Evolutionary conservation across 2,113 vertebrate genomes (phyloP), one percentile per base, ranked within the genome.

Genomic region (Hystrix brachyura): DNA sequence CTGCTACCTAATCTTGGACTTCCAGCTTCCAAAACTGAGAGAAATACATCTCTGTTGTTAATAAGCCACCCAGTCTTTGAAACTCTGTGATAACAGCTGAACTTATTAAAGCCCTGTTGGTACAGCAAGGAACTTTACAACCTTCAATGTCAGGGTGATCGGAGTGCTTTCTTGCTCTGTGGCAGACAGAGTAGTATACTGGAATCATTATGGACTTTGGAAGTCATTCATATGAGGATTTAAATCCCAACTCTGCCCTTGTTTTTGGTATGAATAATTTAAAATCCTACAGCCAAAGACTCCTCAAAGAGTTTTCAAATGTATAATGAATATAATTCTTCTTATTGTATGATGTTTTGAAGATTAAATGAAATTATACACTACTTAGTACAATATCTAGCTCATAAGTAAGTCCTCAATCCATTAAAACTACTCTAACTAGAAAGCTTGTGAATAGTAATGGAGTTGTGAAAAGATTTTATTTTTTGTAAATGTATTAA

Each of bases 281-380:
- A 78, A 89, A 79, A 23, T 87, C 7, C 7, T 21, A 60, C 23
- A 94, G 5, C 55, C n/a, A n/a, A 74, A 69, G n/a, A 51, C 62
- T 91, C 6, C 29, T 89, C 48, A 69, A 72, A 55, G 25, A 59
- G 57, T 94, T 14, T 27, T 94, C 72, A 93, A 96, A 89, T 88
- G 55, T 72, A 81, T 38, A 57, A 72, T 65, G 8, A 81, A 72
- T 57, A n/a, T 53, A 94, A 25, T 57, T 72, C 51, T 71, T 94
- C 14, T 9, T 48, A 34, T 67, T 76, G 34, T 34, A 55, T 72
- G 82, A 57, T 76, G 32, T 65, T 78, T 34, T 79, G 71, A 92
- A 85, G 17, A 57, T 55, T 74, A 83, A 88, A 51, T 86, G 27
- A 62, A 97, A 91, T 91, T 91, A 69, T 15, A 67, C n/a, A 74